Base-by-base conservation (phyloP, 1,140 invertebrate species). In the Spodoptera frugiperda region DNA sequence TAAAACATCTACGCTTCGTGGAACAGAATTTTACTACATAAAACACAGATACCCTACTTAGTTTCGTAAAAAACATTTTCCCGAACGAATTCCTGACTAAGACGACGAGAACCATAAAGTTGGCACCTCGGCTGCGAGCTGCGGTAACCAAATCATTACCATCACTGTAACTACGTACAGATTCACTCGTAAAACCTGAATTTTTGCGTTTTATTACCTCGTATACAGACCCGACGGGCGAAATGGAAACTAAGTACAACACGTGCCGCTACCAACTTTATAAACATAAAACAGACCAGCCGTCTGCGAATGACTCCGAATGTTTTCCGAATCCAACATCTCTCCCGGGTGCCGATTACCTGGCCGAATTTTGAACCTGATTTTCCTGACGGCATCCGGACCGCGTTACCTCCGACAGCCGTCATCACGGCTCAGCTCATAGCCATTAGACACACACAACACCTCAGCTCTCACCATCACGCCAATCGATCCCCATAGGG, bases 401-500 rank as follows among this genome's bases (percentile, higher is more conserved):
- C 44, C 68, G 79, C 49, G 76, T 72, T 78, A 76, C 80, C 74
- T 77, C 74, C 74, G 57, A 53, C 57, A 59, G 44, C 51, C 48
- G n/a, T 19, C 11, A 30, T 67, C 44, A 44, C 44, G 63, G 63
- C 57, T 61, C 49, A 67, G 39, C 57, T 70, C 73, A 61, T 67
- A 72, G 77, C 17, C 17, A 48, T 63, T 15, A 61, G 71, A 77
- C 74, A 89, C 84, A 82, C 90, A 89, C 88, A 89, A 90, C 90
- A 90, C 89, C 84, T 87, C 82, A 84, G 81, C 78, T 78, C 79
- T 80, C 78, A 84, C 78, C 80, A 84, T 83, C 83, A 81, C 82
- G 76, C 65, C 76, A 80, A 91, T 91, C 89, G 89, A 90, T 91
- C 84, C 78, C 77, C 76, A 53, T 30, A 57, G 61, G 68, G 87